phyloP scores from a whole-genome alignment of 2,797 vertebrate genomes.

The Notolepis coatsorum region DNA sequence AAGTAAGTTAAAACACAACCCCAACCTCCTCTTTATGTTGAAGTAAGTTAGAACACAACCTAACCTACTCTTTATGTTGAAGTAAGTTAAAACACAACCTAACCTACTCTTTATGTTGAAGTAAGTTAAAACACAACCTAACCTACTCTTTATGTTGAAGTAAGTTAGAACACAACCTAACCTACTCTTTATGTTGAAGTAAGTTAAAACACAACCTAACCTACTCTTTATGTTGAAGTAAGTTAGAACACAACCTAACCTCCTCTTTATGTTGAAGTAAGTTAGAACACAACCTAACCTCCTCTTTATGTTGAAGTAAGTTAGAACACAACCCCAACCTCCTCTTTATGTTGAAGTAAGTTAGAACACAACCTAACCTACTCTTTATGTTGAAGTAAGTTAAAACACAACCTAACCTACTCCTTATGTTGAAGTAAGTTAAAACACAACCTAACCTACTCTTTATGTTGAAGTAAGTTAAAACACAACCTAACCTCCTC shows the following conservation, averaged over 20 bases:
- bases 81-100: constrained; percentile 13
- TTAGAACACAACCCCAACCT: constrained; percentile 1
- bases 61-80: not conserved
- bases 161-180: constrained; percentile 9
- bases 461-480: constrained; percentile 5
- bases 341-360: not conserved
- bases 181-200: not conserved
- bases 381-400: not conserved
- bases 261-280: not conserved
- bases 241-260: constrained; percentile 12
- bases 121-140: constrained; percentile 11
- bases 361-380: constrained; percentile 3
- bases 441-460: constrained; percentile 1
- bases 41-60: constrained; percentile 11
- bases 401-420: constrained; percentile 5
- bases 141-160: not conserved
- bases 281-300: constrained; percentile 15
- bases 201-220: constrained; percentile 8
- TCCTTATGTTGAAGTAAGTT: constrained; percentile 3
- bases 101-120: not conserved
- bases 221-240: not conserved
- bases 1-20: constrained; percentile 12
- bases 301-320: not conserved
- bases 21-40: not conserved
- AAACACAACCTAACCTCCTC: constrained; percentile 10